A percentile compares a stretch with the other conserved stretches of the same genome.
These are phyloP conservation scores for Volucella bombylans DNA, from an alignment of 2,888 invertebrate genomes.

Conservation along the genomic window DNA sequence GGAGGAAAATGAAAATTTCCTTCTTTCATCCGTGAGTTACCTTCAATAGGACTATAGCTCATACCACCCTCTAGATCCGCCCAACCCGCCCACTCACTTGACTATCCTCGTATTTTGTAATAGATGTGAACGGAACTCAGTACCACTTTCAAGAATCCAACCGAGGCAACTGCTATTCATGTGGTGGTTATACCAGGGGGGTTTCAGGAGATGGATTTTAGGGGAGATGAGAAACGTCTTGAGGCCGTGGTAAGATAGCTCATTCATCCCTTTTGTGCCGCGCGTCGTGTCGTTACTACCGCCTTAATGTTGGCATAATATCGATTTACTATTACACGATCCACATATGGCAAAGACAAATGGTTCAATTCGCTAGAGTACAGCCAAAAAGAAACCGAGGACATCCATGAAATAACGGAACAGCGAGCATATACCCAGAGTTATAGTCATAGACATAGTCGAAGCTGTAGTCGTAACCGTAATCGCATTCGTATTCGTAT, in stretches of 20 bases:
- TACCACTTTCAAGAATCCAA: conserved; percentile 34
- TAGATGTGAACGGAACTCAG: conserved; percentile 23
- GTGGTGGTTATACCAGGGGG: conserved; percentile 14
- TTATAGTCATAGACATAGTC: too few species aligned
- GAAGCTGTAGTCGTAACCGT: too few species aligned
- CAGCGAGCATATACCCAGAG: conserved; percentile 13
- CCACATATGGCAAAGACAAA: conserved; percentile 74
- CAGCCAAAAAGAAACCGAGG: conserved; percentile 57
- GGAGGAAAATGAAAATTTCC: not conserved
- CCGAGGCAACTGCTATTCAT: conserved; percentile 59
- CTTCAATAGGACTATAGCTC: conserved; percentile 48
- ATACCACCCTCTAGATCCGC: conserved; percentile 28
- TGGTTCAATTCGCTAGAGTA: conserved; percentile 71
- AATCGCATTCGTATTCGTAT: not conserved
- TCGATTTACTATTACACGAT: conserved; percentile 69
- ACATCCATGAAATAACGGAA: conserved; percentile 38
- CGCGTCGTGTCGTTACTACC: conserved; percentile 21
- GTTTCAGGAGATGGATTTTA: not conserved
- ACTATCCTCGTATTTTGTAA: conserved; percentile 51
- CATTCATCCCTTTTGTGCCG: conserved; percentile 45
- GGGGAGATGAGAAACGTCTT: not conserved
- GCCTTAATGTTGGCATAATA: conserved; percentile 69
- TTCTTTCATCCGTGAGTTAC: conserved; percentile 30
- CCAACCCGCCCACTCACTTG: conserved; percentile 22
- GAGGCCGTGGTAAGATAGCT: conserved; percentile 35